Evolutionary conservation across 2,888 invertebrate genomes (phyloP).

Genomic region (Ophion obscuratus): DNA sequence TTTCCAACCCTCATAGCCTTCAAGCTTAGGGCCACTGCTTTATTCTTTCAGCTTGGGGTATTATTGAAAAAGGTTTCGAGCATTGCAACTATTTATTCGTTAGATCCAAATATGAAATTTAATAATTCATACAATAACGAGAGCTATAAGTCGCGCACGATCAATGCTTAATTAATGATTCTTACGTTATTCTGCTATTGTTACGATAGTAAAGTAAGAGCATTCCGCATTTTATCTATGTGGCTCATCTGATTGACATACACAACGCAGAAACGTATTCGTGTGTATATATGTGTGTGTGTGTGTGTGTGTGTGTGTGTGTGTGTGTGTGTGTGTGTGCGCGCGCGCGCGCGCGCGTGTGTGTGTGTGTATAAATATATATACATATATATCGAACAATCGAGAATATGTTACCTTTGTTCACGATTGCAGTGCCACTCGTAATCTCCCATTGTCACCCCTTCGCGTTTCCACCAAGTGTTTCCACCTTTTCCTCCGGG

Average conservation of each 20-base stretch:
- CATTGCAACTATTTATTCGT: neutral
- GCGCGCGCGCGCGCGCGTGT: no score
- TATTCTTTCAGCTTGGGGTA: neutral
- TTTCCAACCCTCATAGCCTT: neutral
- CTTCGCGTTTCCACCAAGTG: neutral
- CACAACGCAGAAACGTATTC: neutral
- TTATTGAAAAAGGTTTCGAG: neutral
- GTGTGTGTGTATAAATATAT: neutral
- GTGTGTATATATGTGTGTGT: neutral
- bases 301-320: no score
- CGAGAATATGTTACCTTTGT: slow-evolving; percentile 41
- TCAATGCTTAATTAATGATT: slow-evolving; percentile 41
- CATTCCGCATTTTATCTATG: slow-evolving; percentile 31
- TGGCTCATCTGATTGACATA: slow-evolving; percentile 34
- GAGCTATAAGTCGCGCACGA: neutral
- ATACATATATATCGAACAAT: slow-evolving; percentile 12
- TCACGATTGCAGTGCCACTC: slow-evolving; percentile 15
- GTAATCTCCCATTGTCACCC: slow-evolving; percentile 1
- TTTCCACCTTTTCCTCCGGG: neutral
- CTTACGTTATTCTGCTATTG: neutral
- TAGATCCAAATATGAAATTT: slow-evolving; percentile 10
- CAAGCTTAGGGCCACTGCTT: neutral
- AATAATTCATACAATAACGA: slow-evolving; percentile 19
- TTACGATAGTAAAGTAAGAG: neutral
- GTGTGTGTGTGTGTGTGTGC: no score